Base-by-base conservation (phyloP, 1,140 invertebrate species). In the Nymphalis io region DNA sequence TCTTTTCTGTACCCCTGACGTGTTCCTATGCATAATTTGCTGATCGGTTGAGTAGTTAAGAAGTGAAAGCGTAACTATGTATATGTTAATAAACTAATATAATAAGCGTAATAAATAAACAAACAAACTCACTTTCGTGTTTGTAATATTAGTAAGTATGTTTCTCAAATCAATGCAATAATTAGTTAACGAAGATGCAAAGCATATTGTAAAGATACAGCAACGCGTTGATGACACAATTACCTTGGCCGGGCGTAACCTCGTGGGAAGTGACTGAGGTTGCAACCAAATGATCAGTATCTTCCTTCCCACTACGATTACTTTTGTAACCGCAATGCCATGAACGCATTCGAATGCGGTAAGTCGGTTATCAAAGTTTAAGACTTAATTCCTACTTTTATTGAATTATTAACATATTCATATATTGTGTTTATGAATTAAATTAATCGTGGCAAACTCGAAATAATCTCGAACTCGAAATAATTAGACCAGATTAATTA, bases 231-330 rank as follows among this genome's bases (percentile, higher is more conserved):
- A 80, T 81, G 81, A 82, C 79, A 84, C 81, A 79, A 73, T 81
- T 82, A 83, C 85, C 85, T 81, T 86, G 84, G 82, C 84, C 84
- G 72, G 57, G 46, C 70, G 72, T 83, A 80, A 86, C 80, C 85
- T 80, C 81, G 74, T 79, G 81, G 66, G 80, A 84, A 75, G 57
- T 55, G 33, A 68, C 44, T 69, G 66, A 79, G 70, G 68, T 60
- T 65, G 65, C 60, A 62, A 53, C 64, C 44, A 40, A 68, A 67
- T 73, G 77, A 76, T 73, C 68, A 70, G 42, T 68, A 79, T 79
- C 72, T 79, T 72, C 73, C 71, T 76, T 79, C 77, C 72, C 77
- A 78, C 71, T 78, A 33, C 60, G 55, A 61, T 64, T 64, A 60
- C 60, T 68, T 62, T 59, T 40, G 55, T 68, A 39, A 61, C 51